A percentile compares a stretch with the other conserved stretches of the same genome.
Evolutionary conservation across 2,888 invertebrate genomes (phyloP).

Genomic region (Drosophila colorata): DNA sequence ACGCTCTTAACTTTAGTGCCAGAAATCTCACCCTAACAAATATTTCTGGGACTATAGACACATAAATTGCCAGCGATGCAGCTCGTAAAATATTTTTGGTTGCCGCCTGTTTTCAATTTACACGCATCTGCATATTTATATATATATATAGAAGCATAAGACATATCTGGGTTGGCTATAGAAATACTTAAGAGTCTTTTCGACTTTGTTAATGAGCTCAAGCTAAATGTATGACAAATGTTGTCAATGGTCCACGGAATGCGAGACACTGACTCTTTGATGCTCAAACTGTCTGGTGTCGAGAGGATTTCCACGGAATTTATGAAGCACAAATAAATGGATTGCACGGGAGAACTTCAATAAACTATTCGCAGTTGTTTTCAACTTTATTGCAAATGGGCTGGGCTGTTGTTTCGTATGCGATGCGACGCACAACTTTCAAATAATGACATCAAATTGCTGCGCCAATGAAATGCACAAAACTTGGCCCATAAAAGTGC

Average conservation of each 20-base stretch:
- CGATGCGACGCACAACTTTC: conserved; percentile 14
- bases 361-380: conserved; percentile 11
- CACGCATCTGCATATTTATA: conserved; percentile 17
- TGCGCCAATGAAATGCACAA: conserved; percentile 27
- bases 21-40: conserved; percentile 25
- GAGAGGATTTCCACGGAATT: conserved; percentile 51
- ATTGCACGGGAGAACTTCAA: conserved; percentile 23
- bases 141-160: conserved; percentile 17
- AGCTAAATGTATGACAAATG: conserved; percentile 68
- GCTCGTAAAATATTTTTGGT: conserved; percentile 61
- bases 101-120: conserved; percentile 22
- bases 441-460: conserved; percentile 40
- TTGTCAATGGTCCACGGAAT: conserved; percentile 54
- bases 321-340: conserved; percentile 25
- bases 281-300: conserved; percentile 29
- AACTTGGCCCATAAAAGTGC: conserved; percentile 41
- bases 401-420: conserved; percentile 5
- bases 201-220: conserved; percentile 45
- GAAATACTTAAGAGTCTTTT: conserved; percentile 36
- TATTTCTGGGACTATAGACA: conserved; percentile 25
- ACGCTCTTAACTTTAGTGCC: conserved; percentile 32
- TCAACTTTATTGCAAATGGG: conserved; percentile 3
- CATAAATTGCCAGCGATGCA: conserved; percentile 64
- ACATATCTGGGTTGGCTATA: conserved; percentile 54
- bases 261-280: conserved; percentile 44